phyloP scores from a whole-genome alignment of 2,888 invertebrate species.

The Mamestra brassicae region DNA sequence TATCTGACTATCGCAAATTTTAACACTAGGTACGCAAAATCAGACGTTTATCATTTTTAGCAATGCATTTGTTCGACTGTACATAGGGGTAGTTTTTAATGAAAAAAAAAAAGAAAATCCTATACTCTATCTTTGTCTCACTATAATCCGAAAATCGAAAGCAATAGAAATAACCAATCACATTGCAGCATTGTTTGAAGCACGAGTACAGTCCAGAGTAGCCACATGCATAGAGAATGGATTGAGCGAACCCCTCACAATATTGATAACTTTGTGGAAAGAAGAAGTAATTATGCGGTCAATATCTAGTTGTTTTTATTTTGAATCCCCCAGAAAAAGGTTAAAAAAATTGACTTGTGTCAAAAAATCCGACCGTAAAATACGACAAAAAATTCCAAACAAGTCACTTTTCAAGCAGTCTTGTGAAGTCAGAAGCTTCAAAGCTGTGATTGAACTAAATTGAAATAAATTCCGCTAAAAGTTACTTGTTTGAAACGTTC shows the following conservation, averaged over 20 bases:
- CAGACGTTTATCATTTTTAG: background rate
- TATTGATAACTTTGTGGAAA: background rate
- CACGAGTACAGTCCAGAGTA: background rate
- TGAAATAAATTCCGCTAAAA: no score
- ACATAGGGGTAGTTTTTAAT: background rate
- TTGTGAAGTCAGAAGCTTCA: no score
- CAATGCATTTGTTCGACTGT: background rate
- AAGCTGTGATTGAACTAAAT: no score
- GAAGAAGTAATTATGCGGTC: background rate
- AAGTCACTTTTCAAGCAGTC: no score
- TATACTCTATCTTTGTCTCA: no score
- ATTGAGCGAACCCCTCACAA: background rate
- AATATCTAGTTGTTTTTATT: background rate
- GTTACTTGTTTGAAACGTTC: no score
- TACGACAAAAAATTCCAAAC: no score
- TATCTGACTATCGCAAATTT: no score
- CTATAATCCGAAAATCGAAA: background rate
- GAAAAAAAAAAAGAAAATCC: conserved; percentile 2
- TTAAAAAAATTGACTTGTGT: no score
- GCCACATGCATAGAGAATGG: background rate
- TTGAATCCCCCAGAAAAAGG: no score
- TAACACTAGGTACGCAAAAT: no score
- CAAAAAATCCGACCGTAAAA: no score
- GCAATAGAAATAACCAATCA: conserved; percentile 27
- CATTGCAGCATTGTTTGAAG: conserved; percentile 2